Evolutionary conservation across 2,797 vertebrate genomes (phyloP).

Genomic region (Phyllotis vaccarum): DNA sequence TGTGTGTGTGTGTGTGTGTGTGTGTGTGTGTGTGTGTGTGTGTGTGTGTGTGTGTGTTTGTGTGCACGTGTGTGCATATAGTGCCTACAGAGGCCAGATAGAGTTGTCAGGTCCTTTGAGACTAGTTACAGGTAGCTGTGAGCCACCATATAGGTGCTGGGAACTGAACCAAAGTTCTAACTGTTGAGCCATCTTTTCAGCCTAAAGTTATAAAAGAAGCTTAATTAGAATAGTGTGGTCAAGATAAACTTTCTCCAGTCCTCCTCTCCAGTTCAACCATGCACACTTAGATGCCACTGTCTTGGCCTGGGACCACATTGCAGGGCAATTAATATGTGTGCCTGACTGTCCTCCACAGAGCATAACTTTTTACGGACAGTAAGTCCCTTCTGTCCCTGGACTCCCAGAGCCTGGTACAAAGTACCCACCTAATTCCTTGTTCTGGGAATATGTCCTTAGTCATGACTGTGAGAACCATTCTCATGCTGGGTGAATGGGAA

Average conservation of each 20-base stretch:
- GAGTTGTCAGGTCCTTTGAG: background rate
- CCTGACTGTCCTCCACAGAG: background rate
- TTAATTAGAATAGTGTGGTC: conserved; percentile 58
- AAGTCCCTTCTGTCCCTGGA: background rate
- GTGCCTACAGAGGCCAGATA: background rate
- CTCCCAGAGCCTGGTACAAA: background rate
- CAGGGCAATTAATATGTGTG: background rate
- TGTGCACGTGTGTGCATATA: too few relatives aligned
- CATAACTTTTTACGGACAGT: background rate
- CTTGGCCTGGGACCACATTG: background rate
- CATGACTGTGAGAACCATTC: background rate
- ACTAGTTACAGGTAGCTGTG: too few relatives aligned
- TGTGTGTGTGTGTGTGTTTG: too few relatives aligned
- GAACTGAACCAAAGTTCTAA: background rate
- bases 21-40: too few relatives aligned
- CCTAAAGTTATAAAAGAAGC: background rate
- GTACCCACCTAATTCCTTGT: background rate
- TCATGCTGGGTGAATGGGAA: background rate
- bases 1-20: too few relatives aligned
- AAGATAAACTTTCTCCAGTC: background rate
- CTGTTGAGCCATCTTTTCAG: background rate
- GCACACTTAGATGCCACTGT: background rate
- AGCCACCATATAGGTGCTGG: background rate
- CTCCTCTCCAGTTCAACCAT: background rate
- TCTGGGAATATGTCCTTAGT: background rate